Conservation (phyloP, 1,140 invertebrate genomes). For the Neodiprion fabricii region DNA sequence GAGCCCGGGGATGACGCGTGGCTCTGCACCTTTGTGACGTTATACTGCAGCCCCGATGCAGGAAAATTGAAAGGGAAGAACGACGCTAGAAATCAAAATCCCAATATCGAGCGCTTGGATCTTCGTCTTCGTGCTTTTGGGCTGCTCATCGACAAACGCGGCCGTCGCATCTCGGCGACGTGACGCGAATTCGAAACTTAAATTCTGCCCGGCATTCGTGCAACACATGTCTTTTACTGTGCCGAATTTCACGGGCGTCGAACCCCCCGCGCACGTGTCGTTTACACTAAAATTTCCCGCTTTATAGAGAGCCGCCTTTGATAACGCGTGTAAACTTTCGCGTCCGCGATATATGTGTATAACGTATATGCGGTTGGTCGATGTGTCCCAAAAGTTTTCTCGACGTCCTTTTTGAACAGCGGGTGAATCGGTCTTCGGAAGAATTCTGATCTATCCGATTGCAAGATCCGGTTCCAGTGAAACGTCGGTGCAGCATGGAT, state of each 20-base stretch:
- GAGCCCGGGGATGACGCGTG: slow-evolving; percentile 14
- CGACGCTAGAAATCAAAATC: background rate
- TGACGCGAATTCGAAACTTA: background rate
- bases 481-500: too few species aligned
- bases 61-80: background rate
- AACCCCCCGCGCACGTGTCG: too few species aligned
- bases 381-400: too few species aligned
- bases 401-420: too few species aligned
- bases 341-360: too few species aligned
- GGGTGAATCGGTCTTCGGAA: too few species aligned
- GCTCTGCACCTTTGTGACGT: background rate
- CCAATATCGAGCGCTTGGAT: background rate
- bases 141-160: background rate
- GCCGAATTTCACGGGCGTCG: background rate
- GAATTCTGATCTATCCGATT: too few species aligned
- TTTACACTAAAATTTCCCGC: too few species aligned
- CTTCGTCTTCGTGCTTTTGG: background rate
- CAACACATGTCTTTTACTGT: slow-evolving; percentile 2
- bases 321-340: too few species aligned
- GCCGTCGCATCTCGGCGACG: background rate
- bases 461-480: too few species aligned
- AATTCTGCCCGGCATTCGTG: background rate
- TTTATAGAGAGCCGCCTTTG: too few species aligned
- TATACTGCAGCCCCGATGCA: background rate
- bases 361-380: too few species aligned